Evolutionary conservation across 2,797 vertebrate species (phyloP), one percentile per base, ranked within the genome.

Genomic region (Halcyon smyrnensis): DNA sequence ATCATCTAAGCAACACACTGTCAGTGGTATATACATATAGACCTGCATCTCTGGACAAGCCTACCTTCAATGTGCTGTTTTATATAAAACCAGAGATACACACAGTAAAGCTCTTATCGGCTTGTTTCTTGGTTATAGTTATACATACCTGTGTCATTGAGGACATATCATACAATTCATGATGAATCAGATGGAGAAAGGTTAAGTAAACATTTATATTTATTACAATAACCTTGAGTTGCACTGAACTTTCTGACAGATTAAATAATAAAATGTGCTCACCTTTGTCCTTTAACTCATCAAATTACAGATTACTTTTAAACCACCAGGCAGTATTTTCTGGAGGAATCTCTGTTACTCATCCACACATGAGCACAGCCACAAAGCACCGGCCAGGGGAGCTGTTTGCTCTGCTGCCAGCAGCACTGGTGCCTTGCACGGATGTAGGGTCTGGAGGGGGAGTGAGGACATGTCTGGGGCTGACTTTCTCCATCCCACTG

Each of bases 361-460:
- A 1, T 36, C 43, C 74, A 21, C n/a, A 15, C 17, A 24, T 0
- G 1, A 46, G 14, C 15, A 9, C 0, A 0, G 12, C 18, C 1
- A 0, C 65, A 32, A 28, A 51, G 18, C 8, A 20, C 13, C 3
- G 1, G 17, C 13, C 48, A 3, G 3, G 11, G 17, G 25, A 82
- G 28, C 8, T 34, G 2, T 8, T 18, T 1, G 5, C 2, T 8
- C 16, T 1, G 5, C 37, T 34, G 68, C 45, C 14, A 18, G 57
- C 53, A 46, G 23, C 3, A 0, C 21, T 1, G 0, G 20, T 37
- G 43, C 25, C 14, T 28, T 36, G 25, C 24, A 4, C 0, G 1
- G 46, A 8, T 17, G 23, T 27, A 20, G 11, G 7, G 4, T 48
- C 39, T 24, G 24, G 20, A 21, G 3, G 3, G 21, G 9, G 4